Evolutionary conservation across 2,113 vertebrate genomes (phyloP), one percentile per base, ranked within the genome.

Genomic region (Mormoops blainvillei): DNA sequence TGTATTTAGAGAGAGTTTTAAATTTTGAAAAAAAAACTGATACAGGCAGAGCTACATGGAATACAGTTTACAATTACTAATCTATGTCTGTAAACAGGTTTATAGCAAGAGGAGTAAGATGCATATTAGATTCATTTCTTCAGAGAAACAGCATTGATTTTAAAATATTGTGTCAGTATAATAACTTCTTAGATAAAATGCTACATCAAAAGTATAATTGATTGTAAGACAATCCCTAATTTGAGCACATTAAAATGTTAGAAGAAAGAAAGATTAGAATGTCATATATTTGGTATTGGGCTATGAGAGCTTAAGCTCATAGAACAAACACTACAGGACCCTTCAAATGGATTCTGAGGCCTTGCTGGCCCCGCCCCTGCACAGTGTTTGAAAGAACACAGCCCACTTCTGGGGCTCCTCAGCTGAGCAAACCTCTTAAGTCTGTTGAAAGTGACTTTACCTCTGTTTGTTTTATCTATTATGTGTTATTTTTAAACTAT

Each of bases 91-190:
- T 52, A 20, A 65, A 73, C 41, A 87, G 78, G 82, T 50, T 58
- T 24, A 52, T 14, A 85, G 56, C 13, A 63, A 80, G 20, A 63
- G 7, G 5, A 71, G 19, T 90, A 88, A 41, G 24, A 54, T 36
- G 22, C n/a, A 41, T 43, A 41, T 45, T 81, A 81, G 7, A 77
- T 6, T 54, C 81, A 84, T 73, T 45, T 70, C 84, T 52, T 89
- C 31, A 85, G 65, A 77, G 14, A 77, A 54, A 88, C 45, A 50
- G 36, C 24, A 81, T n/a, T 95, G 41, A 76, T 93, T 94, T 94
- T 36, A 95, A 95, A 93, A 73, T 80, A 48, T 36, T 91, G 18
- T 28, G 45, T 74, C 43, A 24, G 22, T 89, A 33, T 33, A 74
- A 82, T 68, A 48, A 74, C 36, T 68, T 70, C 38, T 78, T 36